Evolutionary conservation across 2,888 invertebrate genomes (phyloP).

Genomic region (Oligia latruncula): DNA sequence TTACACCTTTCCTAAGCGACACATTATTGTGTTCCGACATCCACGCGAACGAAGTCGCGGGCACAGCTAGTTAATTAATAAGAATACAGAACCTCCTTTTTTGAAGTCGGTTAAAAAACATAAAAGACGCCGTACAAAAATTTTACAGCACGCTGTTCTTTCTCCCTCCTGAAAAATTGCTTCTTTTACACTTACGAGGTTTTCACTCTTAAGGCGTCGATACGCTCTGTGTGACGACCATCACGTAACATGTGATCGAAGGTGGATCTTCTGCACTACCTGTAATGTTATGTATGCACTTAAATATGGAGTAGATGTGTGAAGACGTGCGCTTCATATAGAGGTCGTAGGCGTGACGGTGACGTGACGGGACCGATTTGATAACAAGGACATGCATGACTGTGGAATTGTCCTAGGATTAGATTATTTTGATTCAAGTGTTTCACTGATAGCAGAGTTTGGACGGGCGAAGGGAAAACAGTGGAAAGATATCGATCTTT

Average conservation of each 20-base stretch:
- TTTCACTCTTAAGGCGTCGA: too few relatives aligned
- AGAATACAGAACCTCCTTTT: too few relatives aligned
- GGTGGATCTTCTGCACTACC: slow-evolving; percentile 25
- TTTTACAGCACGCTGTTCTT: too few relatives aligned
- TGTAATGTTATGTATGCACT: background rate
- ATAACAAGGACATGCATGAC: slow-evolving; percentile 29
- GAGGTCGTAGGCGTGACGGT: slow-evolving; percentile 40
- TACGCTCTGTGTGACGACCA: background rate
- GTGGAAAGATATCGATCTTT: background rate
- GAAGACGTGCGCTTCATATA: slow-evolving; percentile 31
- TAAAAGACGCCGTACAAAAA: too few relatives aligned
- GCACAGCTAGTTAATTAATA: too few relatives aligned
- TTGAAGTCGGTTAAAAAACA: too few relatives aligned
- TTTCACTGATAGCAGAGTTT: background rate
- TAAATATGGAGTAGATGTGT: slow-evolving; percentile 21
- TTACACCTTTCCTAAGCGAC: too few relatives aligned
- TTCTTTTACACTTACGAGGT: too few relatives aligned
- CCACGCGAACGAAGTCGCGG: too few relatives aligned
- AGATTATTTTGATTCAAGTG: background rate
- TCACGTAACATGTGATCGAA: background rate
- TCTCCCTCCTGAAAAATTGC: too few relatives aligned
- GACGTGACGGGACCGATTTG: slow-evolving; percentile 20
- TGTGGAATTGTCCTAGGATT: background rate
- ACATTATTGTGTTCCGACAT: too few relatives aligned
- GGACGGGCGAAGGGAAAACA: background rate